Evolutionary conservation across 2,113 vertebrate species (phyloP), one percentile per base, ranked within the genome.

Genomic region (Gulo gulo): DNA sequence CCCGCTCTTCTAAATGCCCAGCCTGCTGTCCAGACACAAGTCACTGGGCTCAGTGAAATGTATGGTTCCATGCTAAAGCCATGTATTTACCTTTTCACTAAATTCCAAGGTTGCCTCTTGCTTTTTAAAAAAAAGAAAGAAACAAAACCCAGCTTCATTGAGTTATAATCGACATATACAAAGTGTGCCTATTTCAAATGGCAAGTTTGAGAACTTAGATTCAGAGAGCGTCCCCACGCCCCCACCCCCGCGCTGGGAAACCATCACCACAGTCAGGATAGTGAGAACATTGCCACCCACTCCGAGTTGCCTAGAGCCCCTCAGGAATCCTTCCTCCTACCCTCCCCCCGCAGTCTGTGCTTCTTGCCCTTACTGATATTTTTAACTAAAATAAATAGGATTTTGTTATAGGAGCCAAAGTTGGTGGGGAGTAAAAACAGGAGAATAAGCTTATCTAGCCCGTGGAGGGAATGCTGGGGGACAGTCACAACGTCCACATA

Each of bases 221-320:
- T 21, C 12, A 42, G 29, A 10, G 24, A 18, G 6, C 13, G 36
- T n/a, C n/a, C 8, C 55, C 55, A 0, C 18, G 7, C 55, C 55
- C 2, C 18, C 15, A 7, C 7, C 34, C 59, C 59, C 20, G 39
- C 39, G 4, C 16, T 0, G 0, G 11, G n/a, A 93, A 85, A 52
- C 29, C 31, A 0, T 29, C 1, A 10, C 8, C 24, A 1, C 31
- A 36, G 6, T 29, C 52, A 73, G 21, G 42, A 29, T 0, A 21
- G 34, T 29, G 29, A 59, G 9, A 3, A 34, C 0, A 0, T 21
- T 1, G 1, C 42, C 31, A 24, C 3, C n/a, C 34, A 24, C 8
- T 13, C 4, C 59, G 2, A 42, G 11, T 31, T 63, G 34, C 92
- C 74, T 26, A 57, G 67, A 10, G 8, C 2, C 1, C 24, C 29